These are phyloP conservation scores for Drosophila repleta DNA, from an alignment of 1,140 invertebrate genomes.

Conservation along the genomic window DNA sequence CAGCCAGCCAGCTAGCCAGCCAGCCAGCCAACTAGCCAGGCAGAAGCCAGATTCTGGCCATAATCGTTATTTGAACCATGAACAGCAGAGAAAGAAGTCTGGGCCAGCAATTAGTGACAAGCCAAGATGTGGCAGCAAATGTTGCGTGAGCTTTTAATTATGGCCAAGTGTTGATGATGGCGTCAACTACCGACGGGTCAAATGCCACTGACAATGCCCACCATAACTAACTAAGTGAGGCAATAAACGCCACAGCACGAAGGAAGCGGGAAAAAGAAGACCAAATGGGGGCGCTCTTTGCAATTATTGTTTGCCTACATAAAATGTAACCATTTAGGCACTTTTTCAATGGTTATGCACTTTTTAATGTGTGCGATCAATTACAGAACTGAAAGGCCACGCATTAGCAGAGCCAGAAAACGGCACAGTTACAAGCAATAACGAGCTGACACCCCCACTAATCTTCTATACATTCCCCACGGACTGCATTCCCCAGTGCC, in stretches of 20 bases:
- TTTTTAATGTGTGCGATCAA: slow-evolving; percentile 66
- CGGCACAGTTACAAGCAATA: slow-evolving; percentile 68
- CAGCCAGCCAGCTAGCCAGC: slow-evolving; percentile 5
- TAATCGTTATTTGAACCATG: slow-evolving; percentile 72
- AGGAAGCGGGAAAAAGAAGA: background rate
- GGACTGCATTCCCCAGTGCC: slow-evolving; percentile 13
- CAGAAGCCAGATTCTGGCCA: slow-evolving; percentile 50
- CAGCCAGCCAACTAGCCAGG: slow-evolving; percentile 12
- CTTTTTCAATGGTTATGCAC: slow-evolving; percentile 41
- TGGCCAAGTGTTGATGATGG: slow-evolving; percentile 46
- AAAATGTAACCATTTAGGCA: slow-evolving; percentile 46
- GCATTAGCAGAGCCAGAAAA: slow-evolving; percentile 36
- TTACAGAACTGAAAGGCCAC: slow-evolving; percentile 39
- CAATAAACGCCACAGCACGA: slow-evolving; percentile 7
- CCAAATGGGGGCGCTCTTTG: background rate
- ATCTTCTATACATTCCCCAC: background rate
- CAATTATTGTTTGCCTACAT: slow-evolving; percentile 40
- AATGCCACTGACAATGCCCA: slow-evolving; percentile 23
- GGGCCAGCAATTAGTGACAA: slow-evolving; percentile 61
- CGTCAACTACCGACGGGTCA: slow-evolving; percentile 32
- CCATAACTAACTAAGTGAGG: slow-evolving; percentile 28
- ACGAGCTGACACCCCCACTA: slow-evolving; percentile 38
- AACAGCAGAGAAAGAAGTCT: slow-evolving; percentile 10
- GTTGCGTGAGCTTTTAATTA: slow-evolving; percentile 59
- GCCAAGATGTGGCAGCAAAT: slow-evolving; percentile 48